Base-by-base conservation (phyloP, 2,113 vertebrate species). In the Ceuthmochares aereus region DNA sequence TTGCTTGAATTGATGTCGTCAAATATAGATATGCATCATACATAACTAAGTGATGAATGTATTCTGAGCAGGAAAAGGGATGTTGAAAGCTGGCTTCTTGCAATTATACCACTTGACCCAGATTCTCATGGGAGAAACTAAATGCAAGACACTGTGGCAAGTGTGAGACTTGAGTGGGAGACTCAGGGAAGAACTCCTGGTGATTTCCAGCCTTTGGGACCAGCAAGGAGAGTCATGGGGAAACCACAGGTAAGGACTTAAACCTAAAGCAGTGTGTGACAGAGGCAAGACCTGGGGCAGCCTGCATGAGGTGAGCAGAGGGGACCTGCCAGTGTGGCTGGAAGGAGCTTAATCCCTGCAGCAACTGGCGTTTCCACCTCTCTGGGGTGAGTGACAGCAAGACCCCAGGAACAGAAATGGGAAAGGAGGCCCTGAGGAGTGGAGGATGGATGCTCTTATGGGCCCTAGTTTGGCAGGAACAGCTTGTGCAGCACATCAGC, bases 271-370 rank as follows among this genome's bases (percentile, higher is more conserved):
- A 43, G 15, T 1, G 9, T 19, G 36, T n/a, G 36, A 9, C 43
- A 34, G 51, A 70, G 34, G 25, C 12, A 42, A 77, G 32, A 77
- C 7, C 7, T 1, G 1, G 70, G 55, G 43, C 69, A 58, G 63
- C 10, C 49, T 25, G 40, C 1, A 0, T 0, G 7, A 32, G 36
- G 20, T 9, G 29, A 56, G 32, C 47, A 30, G 56, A 45, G 19
- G 27, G 43, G 32, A 66, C 52, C 20, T 40, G 51, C 56, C 9
- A 8, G 12, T n/a, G 1, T 2, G 14, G 51, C 43, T 64, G 62
- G 13, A 45, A 45, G 54, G 70, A 72, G 25, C 29, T 52, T 22
- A 30, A 7, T 40, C 64, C 43, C 45, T 60, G 52, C 30, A n/a
- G 34, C 17, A 22, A 52, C 27, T 21, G n/a, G 22, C 3, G 58